These are phyloP conservation scores for Nomada fabriciana DNA, from an alignment of 2,888 invertebrate genomes.

Conservation along the genomic window DNA sequence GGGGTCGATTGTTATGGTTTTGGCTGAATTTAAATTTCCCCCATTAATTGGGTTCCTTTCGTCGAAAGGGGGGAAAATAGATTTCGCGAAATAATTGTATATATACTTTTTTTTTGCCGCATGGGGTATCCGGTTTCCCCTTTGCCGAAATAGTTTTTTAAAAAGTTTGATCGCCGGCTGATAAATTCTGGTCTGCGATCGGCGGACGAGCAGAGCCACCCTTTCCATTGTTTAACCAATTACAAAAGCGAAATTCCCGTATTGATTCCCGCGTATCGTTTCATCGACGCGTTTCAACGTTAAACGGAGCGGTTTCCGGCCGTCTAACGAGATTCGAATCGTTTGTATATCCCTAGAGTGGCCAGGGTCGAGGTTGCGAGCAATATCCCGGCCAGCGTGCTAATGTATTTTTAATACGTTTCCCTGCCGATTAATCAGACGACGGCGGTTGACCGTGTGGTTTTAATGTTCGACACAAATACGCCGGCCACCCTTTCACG, in stretches of 20 bases:
- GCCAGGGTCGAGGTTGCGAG: slow-evolving; percentile 11
- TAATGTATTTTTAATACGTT: slow-evolving; percentile 65
- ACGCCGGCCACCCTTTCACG: slow-evolving; percentile 30
- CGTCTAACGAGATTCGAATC: slow-evolving; percentile 46
- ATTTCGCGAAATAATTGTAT: too few species aligned
- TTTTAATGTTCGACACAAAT: slow-evolving; percentile 58
- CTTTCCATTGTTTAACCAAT: slow-evolving; percentile 6
- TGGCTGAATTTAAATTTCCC: too few species aligned
- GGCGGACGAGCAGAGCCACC: too few species aligned
- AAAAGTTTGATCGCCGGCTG: too few species aligned
- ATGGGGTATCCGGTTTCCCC: too few species aligned
- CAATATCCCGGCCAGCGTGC: slow-evolving; percentile 41
- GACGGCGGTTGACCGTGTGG: slow-evolving; percentile 44
- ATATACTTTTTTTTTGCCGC: too few species aligned
- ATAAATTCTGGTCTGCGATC: too few species aligned
- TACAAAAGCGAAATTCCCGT: slow-evolving; percentile 7
- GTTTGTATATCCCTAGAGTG: slow-evolving; percentile 39
- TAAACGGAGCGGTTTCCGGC: slow-evolving; percentile 16
- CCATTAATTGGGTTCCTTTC: too few species aligned
- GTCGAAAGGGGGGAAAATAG: too few species aligned
- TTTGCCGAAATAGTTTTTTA: too few species aligned
- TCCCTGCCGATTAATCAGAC: slow-evolving; percentile 60
- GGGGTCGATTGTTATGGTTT: too few species aligned
- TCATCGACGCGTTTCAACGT: slow-evolving; percentile 39
- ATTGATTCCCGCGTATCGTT: slow-evolving; percentile 25